Percentiles rank a stretch among this genome's conserved stretches.
phyloP scores from a whole-genome alignment of 2,113 vertebrate genomes.

The Megaptera novaeangliae region DNA sequence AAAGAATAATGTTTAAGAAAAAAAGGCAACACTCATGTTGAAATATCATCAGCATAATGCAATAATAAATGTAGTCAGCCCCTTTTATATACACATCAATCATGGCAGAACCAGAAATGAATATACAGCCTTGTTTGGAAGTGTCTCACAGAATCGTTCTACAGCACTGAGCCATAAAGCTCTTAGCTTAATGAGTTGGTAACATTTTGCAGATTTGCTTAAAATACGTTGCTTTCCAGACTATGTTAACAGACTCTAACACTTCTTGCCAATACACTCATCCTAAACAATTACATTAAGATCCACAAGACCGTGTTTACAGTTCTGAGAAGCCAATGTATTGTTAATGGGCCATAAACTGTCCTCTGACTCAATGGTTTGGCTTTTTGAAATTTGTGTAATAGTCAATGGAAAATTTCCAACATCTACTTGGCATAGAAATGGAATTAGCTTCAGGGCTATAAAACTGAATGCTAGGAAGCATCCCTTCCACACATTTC shows the following conservation, averaged over 20 bases:
- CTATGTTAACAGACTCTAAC: conserved; percentile 67
- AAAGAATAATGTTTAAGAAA: background rate
- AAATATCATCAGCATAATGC: background rate
- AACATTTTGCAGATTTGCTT: conserved; percentile 74
- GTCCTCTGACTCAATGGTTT: conserved; percentile 64
- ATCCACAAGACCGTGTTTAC: conserved; percentile 71
- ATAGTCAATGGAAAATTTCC: conserved; percentile 56
- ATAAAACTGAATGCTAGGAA: conserved; percentile 54
- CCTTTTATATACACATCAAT: conserved; percentile 46
- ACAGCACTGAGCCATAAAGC: conserved; percentile 57
- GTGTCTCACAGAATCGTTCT: conserved; percentile 31
- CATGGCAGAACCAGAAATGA: conserved; percentile 63
- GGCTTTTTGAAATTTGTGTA: conserved; percentile 71
- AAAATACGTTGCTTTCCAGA: conserved; percentile 69
- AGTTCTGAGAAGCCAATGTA: conserved; percentile 64
- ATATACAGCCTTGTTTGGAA: conserved; percentile 32
- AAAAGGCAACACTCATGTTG: background rate
- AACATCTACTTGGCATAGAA: conserved; percentile 65
- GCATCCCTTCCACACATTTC: conserved; percentile 24
- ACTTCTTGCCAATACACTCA: conserved; percentile 67
- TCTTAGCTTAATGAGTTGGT: conserved; percentile 71
- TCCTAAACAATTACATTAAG: conserved; percentile 76
- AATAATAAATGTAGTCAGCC: background rate
- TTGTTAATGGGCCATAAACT: conserved; percentile 68
- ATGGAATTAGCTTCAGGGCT: conserved; percentile 48